Conservation (phyloP, 2,797 vertebrate species). For the Fundulus diaphanus region DNA sequence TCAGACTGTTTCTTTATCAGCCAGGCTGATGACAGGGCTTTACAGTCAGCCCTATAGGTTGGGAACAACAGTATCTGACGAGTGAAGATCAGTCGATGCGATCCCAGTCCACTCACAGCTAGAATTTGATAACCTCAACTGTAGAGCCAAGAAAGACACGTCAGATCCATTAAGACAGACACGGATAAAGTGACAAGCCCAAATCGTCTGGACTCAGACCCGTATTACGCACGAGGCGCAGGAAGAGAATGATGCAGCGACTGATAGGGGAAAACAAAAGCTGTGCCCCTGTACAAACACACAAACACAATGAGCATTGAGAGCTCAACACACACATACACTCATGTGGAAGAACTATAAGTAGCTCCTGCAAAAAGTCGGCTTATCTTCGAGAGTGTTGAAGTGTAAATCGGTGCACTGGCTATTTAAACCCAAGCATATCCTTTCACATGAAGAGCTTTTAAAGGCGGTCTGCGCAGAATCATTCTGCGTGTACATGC, state of each 20-base stretch:
- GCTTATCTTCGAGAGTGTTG: constrained; percentile 21
- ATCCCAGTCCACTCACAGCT: neutral
- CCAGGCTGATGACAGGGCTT: neutral
- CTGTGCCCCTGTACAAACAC: constrained; percentile 70
- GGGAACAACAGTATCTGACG: neutral
- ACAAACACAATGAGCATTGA: constrained; percentile 75
- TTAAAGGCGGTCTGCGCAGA: neutral
- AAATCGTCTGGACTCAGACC: neutral
- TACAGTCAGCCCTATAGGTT: neutral
- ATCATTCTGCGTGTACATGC: constrained; percentile 14
- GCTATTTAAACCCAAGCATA: constrained; percentile 24
- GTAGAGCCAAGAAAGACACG: neutral
- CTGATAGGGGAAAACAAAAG: constrained; percentile 69
- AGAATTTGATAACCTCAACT: neutral
- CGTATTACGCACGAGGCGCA: constrained; percentile 16
- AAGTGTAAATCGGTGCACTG: constrained; percentile 28
- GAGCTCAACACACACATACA: constrained; percentile 33
- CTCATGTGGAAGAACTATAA: constrained; percentile 24
- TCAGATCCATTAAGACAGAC: neutral
- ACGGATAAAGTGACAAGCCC: neutral
- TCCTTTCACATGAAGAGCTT: constrained; percentile 12
- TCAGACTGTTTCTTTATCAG: neutral
- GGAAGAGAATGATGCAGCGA: constrained; percentile 59
- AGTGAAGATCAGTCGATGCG: neutral
- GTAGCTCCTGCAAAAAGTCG: constrained; percentile 13